Conservation (phyloP, 2,797 vertebrate genomes). For the Acomys russatus region DNA sequence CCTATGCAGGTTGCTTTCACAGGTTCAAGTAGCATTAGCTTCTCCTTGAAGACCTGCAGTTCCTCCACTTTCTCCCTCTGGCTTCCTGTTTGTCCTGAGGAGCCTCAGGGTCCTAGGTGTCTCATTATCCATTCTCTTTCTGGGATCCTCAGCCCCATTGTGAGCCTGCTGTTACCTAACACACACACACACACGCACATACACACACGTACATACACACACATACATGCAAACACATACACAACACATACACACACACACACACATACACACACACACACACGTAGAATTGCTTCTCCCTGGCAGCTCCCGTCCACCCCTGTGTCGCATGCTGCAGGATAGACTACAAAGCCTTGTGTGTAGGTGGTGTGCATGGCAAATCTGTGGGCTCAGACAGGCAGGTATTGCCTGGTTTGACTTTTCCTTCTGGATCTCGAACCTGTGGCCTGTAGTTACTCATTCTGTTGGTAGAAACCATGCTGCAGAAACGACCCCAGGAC, state of each 20-base stretch:
- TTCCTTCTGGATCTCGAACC: too few species aligned
- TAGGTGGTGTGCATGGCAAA: not conserved
- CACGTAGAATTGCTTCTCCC: not conserved
- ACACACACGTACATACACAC: too few species aligned
- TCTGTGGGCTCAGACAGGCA: rapidly evolving
- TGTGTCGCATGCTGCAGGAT: not conserved
- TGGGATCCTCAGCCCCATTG: not conserved
- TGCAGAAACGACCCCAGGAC: not conserved
- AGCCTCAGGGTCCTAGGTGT: not conserved
- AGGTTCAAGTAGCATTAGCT: not conserved
- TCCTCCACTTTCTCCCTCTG: not conserved
- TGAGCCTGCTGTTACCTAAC: not conserved
- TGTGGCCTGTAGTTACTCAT: not conserved
- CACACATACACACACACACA: not conserved
- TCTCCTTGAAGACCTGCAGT: not conserved
- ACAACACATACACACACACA: too few species aligned
- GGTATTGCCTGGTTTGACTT: too few species aligned
- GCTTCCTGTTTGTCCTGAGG: not conserved
- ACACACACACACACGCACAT: too few species aligned
- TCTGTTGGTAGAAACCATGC: not conserved
- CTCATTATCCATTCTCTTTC: not conserved
- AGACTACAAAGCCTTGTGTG: not conserved
- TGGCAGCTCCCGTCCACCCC: too few species aligned
- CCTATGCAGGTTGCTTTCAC: not conserved
- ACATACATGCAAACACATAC: too few species aligned